phyloP scores from a whole-genome alignment of 2,888 invertebrate species.

The Eilema griseolum region DNA sequence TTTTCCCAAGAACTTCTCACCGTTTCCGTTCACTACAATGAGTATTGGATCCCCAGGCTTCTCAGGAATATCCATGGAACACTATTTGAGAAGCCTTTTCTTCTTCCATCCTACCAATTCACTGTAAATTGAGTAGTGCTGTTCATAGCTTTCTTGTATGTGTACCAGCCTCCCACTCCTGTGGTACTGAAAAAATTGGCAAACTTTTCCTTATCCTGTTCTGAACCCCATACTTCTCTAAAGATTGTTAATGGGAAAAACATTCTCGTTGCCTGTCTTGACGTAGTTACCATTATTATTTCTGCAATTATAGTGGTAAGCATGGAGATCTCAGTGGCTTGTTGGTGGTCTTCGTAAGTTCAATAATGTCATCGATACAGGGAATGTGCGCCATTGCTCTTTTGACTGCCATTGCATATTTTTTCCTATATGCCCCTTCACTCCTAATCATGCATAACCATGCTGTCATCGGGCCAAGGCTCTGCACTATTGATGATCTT shows the following conservation, averaged over 20 bases:
- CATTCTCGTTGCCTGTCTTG: neutral
- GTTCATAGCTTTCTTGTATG: constrained; percentile 31
- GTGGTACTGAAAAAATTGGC: constrained; percentile 42
- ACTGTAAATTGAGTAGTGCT: constrained; percentile 14
- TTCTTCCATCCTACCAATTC: constrained; percentile 22
- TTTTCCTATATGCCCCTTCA: no score
- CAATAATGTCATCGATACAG: no score
- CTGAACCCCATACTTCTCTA: neutral
- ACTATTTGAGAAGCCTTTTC: constrained; percentile 43
- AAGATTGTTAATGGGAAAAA: constrained; percentile 29
- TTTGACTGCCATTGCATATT: no score
- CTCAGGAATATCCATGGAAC: constrained; percentile 42
- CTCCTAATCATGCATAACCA: no score
- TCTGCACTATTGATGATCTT: no score
- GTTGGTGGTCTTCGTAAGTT: neutral
- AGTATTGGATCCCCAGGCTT: no score
- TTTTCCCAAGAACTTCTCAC: no score
- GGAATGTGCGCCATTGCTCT: no score
- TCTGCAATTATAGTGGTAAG: neutral
- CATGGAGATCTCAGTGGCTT: no score
- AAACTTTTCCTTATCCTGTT: constrained; percentile 10
- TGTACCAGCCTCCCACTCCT: constrained; percentile 42
- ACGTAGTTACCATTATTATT: no score
- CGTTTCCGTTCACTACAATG: no score
- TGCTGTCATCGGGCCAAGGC: no score